Evolutionary conservation across 2,113 vertebrate genomes (phyloP), one percentile per base, ranked within the genome.

Genomic region (Arizona elegans): DNA sequence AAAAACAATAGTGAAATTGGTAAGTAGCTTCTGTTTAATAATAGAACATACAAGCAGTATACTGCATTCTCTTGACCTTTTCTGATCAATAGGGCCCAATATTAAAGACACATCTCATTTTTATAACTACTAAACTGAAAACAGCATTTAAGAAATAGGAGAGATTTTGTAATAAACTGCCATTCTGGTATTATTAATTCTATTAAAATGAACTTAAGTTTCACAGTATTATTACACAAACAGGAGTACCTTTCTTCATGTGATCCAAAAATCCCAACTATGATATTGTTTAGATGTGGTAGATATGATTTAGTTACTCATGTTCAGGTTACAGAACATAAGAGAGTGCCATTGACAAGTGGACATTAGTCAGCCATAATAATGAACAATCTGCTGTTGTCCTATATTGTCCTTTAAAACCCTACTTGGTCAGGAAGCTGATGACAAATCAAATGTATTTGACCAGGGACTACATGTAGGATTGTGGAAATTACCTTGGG

Each of bases 51-150:
- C 4, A 81, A 1, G 26, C 88, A 95, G 55, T 70, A 92, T 88
- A 47, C 90, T 89, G 88, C 91, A 47, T 88, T 89, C 59, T 4
- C 9, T 26, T 87, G n/a, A 91, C 33, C 1, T n/a, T 70, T 94
- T 91, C 81, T 94, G 94, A 93, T 95, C 94, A 95, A 89, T 91
- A 95, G 47, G 55, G 56, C 50, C 47, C 75, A 91, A 91, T 90
- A 94, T 96, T 93, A 96, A 94, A 90, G 94, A 93, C 59, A 93
- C 88, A 92, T 95, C 91, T 93, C 93, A 95, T 93, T 96, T 96
- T 96, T 94, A 94, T 33, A 94, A 5, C 54, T 90, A 86, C 75
- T 75, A 91, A 94, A 93, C 81, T 93, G 87, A 92, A 93, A 96
- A 26, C 33, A 19, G 90, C 91, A 29, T 93, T 96, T 92, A 95